These are phyloP conservation scores for Apus apus DNA, from an alignment of 2,113 vertebrate species.

Conservation along the genomic window DNA sequence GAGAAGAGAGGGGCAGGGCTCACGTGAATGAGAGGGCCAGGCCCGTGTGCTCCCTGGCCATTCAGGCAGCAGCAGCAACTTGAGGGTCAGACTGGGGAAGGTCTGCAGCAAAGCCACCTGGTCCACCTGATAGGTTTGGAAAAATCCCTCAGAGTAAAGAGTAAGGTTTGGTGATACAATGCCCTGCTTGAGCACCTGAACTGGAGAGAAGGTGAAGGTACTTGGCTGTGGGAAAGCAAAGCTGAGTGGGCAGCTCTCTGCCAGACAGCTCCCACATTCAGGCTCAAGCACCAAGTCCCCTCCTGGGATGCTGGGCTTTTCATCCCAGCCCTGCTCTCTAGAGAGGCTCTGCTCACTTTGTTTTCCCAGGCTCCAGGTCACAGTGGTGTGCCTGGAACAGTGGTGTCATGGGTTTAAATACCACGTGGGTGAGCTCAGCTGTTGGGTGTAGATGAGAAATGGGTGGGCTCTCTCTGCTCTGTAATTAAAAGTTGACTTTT, in stretches of 20 bases:
- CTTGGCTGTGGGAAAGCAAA: neutral
- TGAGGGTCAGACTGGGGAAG: neutral
- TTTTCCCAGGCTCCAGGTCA: neutral
- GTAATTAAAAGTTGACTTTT: neutral
- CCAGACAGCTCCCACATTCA: neutral
- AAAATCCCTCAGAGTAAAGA: neutral
- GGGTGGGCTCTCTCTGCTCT: neutral
- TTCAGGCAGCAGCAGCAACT: neutral
- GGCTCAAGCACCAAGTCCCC: neutral
- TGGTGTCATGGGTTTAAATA: neutral
- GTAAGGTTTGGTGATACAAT: neutral
- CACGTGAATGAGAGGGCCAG: accelerated
- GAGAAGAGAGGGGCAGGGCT: neutral
- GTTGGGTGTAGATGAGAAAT: neutral
- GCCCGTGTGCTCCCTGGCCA: neutral
- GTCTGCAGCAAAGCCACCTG: neutral
- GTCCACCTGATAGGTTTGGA: neutral
- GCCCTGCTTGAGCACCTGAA: neutral
- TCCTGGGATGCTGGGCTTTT: neutral
- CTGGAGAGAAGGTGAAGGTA: neutral
- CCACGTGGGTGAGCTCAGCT: neutral
- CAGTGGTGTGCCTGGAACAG: neutral
- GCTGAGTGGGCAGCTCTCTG: neutral
- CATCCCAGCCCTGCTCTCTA: neutral
- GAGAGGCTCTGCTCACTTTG: neutral